These are phyloP conservation scores for Agrochola macilenta DNA, from an alignment of 2,888 invertebrate species.

Conservation along the genomic window DNA sequence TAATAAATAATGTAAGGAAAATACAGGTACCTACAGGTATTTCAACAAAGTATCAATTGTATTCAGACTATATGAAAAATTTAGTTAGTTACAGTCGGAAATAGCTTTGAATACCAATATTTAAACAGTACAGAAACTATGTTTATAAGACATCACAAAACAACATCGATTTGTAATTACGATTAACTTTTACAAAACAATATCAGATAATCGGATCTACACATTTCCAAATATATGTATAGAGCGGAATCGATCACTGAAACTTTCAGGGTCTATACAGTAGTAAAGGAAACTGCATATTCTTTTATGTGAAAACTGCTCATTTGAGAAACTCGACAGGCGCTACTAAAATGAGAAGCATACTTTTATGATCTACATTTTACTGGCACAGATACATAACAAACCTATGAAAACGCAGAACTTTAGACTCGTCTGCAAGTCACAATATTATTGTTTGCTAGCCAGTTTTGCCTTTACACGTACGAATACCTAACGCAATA, in stretches of 20 bases:
- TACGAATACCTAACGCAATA: constrained; percentile 22
- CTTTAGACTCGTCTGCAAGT: constrained; percentile 8
- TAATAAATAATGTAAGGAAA: neutral
- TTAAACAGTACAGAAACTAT: constrained; percentile 20
- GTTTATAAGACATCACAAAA: constrained; percentile 29
- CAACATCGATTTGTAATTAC: constrained; percentile 50
- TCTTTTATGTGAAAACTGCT: constrained; percentile 10
- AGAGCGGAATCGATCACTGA: constrained; percentile 17
- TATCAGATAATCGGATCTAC: constrained; percentile 44
- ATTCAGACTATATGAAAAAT: neutral
- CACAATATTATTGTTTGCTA: constrained; percentile 24
- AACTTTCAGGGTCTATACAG: constrained; percentile 20
- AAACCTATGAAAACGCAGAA: constrained; percentile 25
- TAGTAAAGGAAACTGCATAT: constrained; percentile 17
- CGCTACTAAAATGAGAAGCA: constrained; percentile 15
- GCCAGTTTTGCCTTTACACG: constrained; percentile 23
- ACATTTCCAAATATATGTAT: constrained; percentile 26
- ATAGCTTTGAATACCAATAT: neutral
- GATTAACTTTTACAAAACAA: constrained; percentile 44
- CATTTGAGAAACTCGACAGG: constrained; percentile 14
- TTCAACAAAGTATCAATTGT: too few species aligned
- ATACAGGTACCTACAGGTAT: neutral
- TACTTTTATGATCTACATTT: constrained; percentile 29
- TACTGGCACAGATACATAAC: constrained; percentile 11
- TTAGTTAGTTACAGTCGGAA: neutral